Conservation (phyloP, 2,888 invertebrate genomes). For the Thysanoteuthis rhombus region DNA sequence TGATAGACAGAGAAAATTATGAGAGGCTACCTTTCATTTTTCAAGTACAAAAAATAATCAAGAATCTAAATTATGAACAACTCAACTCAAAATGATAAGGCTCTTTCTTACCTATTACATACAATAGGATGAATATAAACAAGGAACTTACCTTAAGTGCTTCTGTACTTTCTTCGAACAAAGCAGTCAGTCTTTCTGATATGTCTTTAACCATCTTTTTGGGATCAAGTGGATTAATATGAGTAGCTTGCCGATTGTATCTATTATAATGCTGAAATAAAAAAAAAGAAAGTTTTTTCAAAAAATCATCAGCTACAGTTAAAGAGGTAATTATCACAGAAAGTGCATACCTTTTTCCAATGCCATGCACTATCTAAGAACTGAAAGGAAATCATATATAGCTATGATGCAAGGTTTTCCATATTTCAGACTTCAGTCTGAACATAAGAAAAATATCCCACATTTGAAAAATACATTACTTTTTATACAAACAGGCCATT, state of each 20-base stretch:
- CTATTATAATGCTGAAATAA: slow-evolving; percentile 22
- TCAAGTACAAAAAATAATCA: too few species aligned
- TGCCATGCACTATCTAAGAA: too few species aligned
- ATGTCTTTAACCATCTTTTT: not conserved
- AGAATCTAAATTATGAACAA: not conserved
- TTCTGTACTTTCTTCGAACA: slow-evolving; percentile 21
- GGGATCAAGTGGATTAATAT: slow-evolving; percentile 16
- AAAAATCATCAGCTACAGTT: not conserved
- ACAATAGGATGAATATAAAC: not conserved
- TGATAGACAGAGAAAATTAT: too few species aligned
- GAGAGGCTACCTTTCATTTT: too few species aligned
- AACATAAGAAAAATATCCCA: too few species aligned
- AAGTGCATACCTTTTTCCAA: too few species aligned
- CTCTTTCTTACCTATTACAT: not conserved
- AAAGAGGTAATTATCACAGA: not conserved
- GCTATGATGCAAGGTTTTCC: too few species aligned
- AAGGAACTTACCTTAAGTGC: slow-evolving; percentile 28
- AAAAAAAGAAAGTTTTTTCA: not conserved
- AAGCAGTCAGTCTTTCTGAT: not conserved
- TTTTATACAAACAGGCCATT: too few species aligned
- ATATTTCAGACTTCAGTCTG: too few species aligned
- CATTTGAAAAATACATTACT: too few species aligned
- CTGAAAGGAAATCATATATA: too few species aligned
- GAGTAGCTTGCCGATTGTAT: slow-evolving; percentile 13
- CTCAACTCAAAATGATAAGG: not conserved